Conservation (phyloP, 2,888 invertebrate genomes). For the Panzeria rudis region DNA sequence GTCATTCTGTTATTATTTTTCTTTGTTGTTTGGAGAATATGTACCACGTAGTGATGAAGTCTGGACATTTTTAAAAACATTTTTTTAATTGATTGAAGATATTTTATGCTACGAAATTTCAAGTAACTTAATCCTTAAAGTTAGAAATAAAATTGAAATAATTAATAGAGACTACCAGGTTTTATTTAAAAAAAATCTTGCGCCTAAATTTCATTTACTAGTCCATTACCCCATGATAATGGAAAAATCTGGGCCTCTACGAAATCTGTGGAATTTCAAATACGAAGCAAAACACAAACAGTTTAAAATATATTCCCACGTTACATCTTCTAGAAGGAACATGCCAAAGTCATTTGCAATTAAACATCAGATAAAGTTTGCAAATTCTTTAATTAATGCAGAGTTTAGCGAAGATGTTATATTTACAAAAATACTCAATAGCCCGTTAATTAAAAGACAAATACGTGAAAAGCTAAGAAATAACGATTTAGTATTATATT, state of each 20-base stretch:
- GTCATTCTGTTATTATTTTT: slow-evolving; percentile 33
- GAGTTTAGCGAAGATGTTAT: background rate
- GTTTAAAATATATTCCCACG: slow-evolving; percentile 29
- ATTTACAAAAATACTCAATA: background rate
- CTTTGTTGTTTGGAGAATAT: slow-evolving; percentile 22
- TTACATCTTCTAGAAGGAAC: slow-evolving; percentile 16
- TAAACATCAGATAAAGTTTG: slow-evolving; percentile 34
- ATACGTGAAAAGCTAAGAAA: too few species aligned
- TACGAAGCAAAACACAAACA: slow-evolving; percentile 24
- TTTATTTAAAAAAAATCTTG: slow-evolving; percentile 20
- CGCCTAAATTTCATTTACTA: slow-evolving; percentile 15
- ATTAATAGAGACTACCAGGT: background rate
- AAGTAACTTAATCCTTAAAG: slow-evolving; percentile 17
- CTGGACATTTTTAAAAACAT: slow-evolving; percentile 11
- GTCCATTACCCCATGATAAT: slow-evolving; percentile 12
- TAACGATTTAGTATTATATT: too few species aligned
- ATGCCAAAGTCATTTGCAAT: slow-evolving; percentile 14
- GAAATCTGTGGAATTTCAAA: slow-evolving; percentile 25
- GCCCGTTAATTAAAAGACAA: too few species aligned
- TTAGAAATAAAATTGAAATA: slow-evolving; percentile 3
- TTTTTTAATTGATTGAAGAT: slow-evolving; percentile 19
- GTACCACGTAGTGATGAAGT: slow-evolving; percentile 12
- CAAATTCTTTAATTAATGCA: slow-evolving; percentile 3
- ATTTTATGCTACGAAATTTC: too few species aligned
- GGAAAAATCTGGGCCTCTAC: slow-evolving; percentile 9